Evolutionary conservation across 2,113 vertebrate species (phyloP).

Genomic region (Ahaetulla prasina): DNA sequence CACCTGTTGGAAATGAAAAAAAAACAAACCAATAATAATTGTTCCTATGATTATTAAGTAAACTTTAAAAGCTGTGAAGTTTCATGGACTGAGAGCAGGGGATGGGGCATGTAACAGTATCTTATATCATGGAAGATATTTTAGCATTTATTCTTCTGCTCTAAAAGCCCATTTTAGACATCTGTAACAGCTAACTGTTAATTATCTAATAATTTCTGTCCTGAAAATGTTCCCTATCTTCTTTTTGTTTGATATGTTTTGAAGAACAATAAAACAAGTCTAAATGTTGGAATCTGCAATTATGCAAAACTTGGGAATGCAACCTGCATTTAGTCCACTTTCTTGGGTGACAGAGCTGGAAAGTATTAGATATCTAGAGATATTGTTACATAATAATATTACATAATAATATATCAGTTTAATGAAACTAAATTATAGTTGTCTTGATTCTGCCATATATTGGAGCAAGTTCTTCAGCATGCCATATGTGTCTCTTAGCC

Average conservation of each 20-base stretch:
- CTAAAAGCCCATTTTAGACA: not conserved
- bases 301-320: not conserved
- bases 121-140: not conserved
- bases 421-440: not conserved
- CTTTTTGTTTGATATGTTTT: not conserved
- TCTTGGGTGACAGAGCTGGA: not conserved
- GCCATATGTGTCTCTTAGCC: not conserved
- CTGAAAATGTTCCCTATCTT: not conserved
- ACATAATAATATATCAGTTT: not conserved
- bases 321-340: not conserved
- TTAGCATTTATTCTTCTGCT: not conserved
- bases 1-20: not conserved
- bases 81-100: not conserved
- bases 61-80: not conserved
- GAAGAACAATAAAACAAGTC: not conserved
- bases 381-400: not conserved
- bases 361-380: not conserved
- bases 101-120: not conserved
- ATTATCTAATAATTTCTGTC: not conserved
- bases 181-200: not conserved
- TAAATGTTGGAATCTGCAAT: not conserved
- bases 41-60: not conserved
- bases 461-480: not conserved
- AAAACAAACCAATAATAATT: not conserved
- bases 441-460: not conserved